These are phyloP conservation scores for Epinephelus fuscoguttatus DNA, from an alignment of 2,113 vertebrate genomes.

Conservation along the genomic window DNA sequence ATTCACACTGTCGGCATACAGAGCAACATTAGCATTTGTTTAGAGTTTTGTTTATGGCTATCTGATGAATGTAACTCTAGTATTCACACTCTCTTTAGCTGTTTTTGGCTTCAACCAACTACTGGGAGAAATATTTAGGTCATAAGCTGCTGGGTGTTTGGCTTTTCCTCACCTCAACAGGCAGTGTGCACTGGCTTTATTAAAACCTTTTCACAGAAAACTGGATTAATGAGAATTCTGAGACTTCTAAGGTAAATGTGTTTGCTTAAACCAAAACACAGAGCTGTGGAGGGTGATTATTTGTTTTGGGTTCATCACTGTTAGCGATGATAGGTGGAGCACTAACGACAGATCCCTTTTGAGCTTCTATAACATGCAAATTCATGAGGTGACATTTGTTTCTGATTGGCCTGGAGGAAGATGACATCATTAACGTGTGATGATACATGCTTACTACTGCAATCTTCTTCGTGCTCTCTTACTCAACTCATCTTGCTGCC, in stretches of 20 bases:
- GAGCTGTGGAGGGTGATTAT: no score
- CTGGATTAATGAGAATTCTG: background rate
- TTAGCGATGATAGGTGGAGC: background rate
- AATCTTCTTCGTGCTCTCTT: constrained; percentile 1
- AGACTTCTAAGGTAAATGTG: background rate
- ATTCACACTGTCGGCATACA: background rate
- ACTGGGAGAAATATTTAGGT: background rate
- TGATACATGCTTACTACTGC: constrained; percentile 5
- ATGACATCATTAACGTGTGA: background rate
- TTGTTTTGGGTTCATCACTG: background rate
- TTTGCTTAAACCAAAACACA: background rate
- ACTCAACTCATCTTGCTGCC: background rate
- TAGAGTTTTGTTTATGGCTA: background rate
- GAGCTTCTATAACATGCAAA: background rate
- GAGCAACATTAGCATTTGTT: background rate
- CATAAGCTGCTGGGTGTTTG: background rate
- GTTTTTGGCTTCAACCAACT: background rate
- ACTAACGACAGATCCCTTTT: background rate
- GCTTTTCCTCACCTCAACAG: background rate
- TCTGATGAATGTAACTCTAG: background rate
- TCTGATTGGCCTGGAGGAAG: background rate
- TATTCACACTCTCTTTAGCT: background rate
- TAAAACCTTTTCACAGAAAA: background rate
- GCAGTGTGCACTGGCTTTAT: background rate
- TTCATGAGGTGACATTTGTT: background rate